phyloP scores from a whole-genome alignment of 2,888 invertebrate species.

The Troglohyphantes excavatus region DNA sequence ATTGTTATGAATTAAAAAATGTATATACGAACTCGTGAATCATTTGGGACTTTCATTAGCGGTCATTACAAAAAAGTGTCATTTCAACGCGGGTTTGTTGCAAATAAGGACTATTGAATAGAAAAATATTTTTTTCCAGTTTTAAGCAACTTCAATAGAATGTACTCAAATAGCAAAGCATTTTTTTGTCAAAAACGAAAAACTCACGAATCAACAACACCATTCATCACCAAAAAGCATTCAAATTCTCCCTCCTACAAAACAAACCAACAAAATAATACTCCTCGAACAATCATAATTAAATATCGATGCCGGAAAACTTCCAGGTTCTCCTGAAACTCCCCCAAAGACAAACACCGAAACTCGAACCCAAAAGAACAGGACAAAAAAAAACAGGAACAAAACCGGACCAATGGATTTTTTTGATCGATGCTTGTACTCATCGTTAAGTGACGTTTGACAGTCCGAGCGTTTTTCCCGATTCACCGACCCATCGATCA shows the following conservation, averaged over 20 bases:
- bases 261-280: constrained; percentile 3
- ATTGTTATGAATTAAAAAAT: too few species aligned
- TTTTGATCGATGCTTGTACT: constrained; percentile 40
- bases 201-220: too few species aligned
- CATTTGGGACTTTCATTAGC: too few species aligned
- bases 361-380: not conserved
- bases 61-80: too few species aligned
- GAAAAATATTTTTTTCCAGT: too few species aligned
- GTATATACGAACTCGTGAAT: too few species aligned
- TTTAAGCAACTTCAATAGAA: too few species aligned
- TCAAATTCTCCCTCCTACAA: not conserved
- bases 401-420: constrained; percentile 34
- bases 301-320: constrained; percentile 15
- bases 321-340: too few species aligned
- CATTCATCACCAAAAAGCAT: not conserved
- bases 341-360: constrained; percentile 16
- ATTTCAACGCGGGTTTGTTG: too few species aligned
- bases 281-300: constrained; percentile 7
- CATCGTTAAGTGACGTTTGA: constrained; percentile 63
- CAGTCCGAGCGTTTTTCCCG: constrained; percentile 31
- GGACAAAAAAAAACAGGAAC: not conserved
- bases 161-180: too few species aligned
- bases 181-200: too few species aligned
- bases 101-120: too few species aligned
- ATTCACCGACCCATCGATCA: constrained; percentile 37